These are phyloP conservation scores for Pagrus major DNA, from an alignment of 2,113 vertebrate genomes.

Conservation along the genomic window DNA sequence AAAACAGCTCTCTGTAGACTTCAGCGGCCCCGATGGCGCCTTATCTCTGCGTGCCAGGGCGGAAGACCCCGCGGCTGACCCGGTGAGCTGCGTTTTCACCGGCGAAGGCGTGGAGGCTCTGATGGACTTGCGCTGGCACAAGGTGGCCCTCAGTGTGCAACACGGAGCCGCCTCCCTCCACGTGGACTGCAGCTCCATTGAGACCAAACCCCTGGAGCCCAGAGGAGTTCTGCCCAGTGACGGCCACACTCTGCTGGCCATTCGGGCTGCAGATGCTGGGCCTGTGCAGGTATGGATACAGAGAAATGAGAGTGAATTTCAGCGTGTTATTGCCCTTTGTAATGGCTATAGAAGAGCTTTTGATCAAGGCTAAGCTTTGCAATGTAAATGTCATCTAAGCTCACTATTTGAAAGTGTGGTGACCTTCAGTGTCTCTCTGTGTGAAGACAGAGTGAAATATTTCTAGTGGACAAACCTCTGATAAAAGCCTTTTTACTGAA, in stretches of 20 bases:
- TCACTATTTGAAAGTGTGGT: conserved; percentile 20
- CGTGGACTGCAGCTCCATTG: conserved; percentile 90
- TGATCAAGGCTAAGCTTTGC: conserved; percentile 17
- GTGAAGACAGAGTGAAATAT: conserved; percentile 11
- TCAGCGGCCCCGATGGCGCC: conserved; percentile 88
- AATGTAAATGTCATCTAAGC: conserved; percentile 50
- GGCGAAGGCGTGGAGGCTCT: conserved; percentile 88
- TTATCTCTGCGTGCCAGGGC: conserved; percentile 87
- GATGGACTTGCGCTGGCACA: conserved; percentile 93
- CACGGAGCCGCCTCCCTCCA: conserved; percentile 84
- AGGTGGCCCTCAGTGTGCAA: conserved; percentile 88
- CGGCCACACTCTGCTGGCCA: conserved; percentile 89
- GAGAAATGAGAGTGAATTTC: neutral
- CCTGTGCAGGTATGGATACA: conserved; percentile 83
- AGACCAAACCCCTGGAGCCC: conserved; percentile 88
- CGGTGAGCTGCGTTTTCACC: conserved; percentile 83
- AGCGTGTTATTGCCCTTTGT: neutral
- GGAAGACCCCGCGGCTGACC: conserved; percentile 46
- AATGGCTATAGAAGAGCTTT: conserved; percentile 12
- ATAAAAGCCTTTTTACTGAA: conserved; percentile 7
- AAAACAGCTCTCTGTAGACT: conserved; percentile 90
- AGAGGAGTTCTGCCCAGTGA: conserved; percentile 67
- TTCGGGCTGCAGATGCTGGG: conserved; percentile 85
- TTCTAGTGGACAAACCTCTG: neutral
- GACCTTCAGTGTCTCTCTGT: conserved; percentile 37